phyloP scores from a whole-genome alignment of 2,888 invertebrate species.

The Mystacides longicornis region DNA sequence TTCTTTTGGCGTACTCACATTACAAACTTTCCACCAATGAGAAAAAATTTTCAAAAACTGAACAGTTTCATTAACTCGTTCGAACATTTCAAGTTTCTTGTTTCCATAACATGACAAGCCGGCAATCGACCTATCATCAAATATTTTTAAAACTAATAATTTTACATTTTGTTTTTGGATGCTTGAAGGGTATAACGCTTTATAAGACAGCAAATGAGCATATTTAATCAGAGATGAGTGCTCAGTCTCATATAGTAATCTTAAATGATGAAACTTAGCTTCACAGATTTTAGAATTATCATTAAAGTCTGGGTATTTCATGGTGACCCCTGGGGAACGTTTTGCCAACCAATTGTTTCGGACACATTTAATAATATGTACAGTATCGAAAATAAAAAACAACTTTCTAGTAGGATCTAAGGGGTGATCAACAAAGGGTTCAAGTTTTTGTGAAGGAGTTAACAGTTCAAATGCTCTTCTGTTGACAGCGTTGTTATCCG shows the following conservation, averaged over 20 bases:
- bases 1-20: background rate
- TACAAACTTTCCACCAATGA: background rate
- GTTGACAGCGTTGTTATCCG: constrained; percentile 5
- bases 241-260: background rate
- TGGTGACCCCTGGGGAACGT: no score
- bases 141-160: background rate
- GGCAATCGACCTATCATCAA: constrained; percentile 6
- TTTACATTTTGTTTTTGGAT: constrained; percentile 5
- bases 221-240: background rate
- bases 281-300: background rate
- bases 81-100: background rate
- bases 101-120: constrained; percentile 2
- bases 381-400: constrained; percentile 8
- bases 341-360: constrained; percentile 4
- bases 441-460: background rate
- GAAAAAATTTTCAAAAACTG: background rate
- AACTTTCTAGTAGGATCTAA: background rate
- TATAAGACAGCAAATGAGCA: background rate
- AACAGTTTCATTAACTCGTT: background rate
- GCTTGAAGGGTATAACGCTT: constrained; percentile 3
- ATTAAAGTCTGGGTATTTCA: constrained; percentile 5
- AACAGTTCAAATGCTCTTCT: constrained; percentile 7
- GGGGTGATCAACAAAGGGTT: background rate
- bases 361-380: constrained; percentile 4
- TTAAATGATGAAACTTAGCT: constrained; percentile 1